phyloP scores from a whole-genome alignment of 2,113 vertebrate species.

The Cavia aperea region DNA sequence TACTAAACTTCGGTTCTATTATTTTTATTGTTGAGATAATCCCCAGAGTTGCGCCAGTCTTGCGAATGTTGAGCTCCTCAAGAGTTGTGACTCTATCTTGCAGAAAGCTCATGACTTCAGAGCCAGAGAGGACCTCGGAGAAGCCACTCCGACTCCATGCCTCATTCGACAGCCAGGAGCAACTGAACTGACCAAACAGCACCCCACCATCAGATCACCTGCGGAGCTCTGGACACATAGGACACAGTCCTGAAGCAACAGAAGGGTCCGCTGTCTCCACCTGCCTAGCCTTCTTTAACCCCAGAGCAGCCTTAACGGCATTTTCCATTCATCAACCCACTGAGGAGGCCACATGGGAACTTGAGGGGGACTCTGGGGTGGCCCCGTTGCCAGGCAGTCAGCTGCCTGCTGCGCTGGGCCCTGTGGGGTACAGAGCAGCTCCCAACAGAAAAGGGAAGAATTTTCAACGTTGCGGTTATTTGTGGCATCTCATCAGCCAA shows the following conservation, averaged over 20 bases:
- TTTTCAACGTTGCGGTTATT: constrained; percentile 39
- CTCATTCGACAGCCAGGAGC: not conserved
- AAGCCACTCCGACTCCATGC: not conserved
- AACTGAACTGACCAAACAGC: not conserved
- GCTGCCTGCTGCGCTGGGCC: not conserved
- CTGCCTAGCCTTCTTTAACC: not conserved
- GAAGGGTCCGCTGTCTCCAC: not conserved
- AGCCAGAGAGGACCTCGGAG: not conserved
- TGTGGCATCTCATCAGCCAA: constrained; percentile 70
- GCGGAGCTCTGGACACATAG: not conserved
- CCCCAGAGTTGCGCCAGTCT: not conserved
- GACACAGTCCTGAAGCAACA: not conserved
- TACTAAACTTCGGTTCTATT: not conserved
- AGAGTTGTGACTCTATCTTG: not conserved
- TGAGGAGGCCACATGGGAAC: not conserved
- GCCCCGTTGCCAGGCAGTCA: not conserved
- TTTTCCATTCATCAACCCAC: not conserved
- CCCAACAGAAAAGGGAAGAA: constrained; percentile 4
- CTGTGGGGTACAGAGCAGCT: not conserved
- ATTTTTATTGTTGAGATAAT: not conserved
- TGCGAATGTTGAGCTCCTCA: not conserved
- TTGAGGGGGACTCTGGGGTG: not conserved
- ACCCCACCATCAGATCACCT: not conserved
- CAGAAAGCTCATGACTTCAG: not conserved
- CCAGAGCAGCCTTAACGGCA: not conserved